phyloP scores from a whole-genome alignment of 2,888 invertebrate species.

The Chrysopilus asiliformis region DNA sequence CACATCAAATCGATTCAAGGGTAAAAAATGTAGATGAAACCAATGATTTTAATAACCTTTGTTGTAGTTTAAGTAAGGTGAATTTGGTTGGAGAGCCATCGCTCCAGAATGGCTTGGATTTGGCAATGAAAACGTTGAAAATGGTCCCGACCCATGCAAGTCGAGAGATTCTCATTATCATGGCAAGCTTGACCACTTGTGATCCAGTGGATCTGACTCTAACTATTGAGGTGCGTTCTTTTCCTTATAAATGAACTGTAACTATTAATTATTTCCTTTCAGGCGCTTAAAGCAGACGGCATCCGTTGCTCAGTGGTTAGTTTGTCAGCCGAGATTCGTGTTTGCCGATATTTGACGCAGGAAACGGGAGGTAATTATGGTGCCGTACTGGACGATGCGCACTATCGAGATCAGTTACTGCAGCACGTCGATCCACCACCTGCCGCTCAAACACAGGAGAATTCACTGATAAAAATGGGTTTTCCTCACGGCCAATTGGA shows the following conservation, averaged over 20 bases:
- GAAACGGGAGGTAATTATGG: constrained; percentile 81
- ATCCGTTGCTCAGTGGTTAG: constrained; percentile 92
- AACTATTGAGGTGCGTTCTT: constrained; percentile 54
- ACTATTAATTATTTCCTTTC: constrained; percentile 18
- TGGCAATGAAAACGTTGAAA: constrained; percentile 71
- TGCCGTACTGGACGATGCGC: constrained; percentile 71
- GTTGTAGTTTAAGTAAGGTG: constrained; percentile 44
- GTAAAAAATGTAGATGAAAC: constrained; percentile 22
- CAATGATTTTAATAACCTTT: constrained; percentile 1
- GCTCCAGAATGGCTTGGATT: constrained; percentile 85
- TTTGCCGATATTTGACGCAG: constrained; percentile 73
- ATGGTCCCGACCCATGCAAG: constrained; percentile 91
- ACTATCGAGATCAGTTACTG: constrained; percentile 51
- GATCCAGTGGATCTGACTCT: constrained; percentile 86
- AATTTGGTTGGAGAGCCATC: constrained; percentile 85
- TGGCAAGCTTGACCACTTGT: constrained; percentile 91
- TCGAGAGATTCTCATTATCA: constrained; percentile 79
- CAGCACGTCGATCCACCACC: constrained; percentile 56
- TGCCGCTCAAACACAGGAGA: constrained; percentile 56
- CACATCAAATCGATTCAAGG: constrained; percentile 56
- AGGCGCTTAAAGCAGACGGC: constrained; percentile 62
- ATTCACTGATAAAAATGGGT: constrained; percentile 89
- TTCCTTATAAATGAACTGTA: not conserved
- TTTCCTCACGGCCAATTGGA: constrained; percentile 70
- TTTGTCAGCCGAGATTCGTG: constrained; percentile 85